Base-by-base conservation (phyloP, 2,888 invertebrate genomes). In the Scrobipalpa costella region DNA sequence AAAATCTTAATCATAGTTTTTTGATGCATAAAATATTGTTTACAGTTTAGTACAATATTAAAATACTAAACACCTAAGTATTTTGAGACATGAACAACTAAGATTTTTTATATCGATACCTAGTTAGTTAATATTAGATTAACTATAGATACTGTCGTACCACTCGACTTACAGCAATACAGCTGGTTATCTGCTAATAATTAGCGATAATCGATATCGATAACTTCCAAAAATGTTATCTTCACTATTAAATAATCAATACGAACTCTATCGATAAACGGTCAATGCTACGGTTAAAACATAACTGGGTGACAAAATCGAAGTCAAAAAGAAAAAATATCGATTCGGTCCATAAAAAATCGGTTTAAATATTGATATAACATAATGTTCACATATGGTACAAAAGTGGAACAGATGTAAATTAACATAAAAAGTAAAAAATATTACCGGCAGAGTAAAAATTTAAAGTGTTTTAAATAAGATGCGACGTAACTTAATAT, bases 181-280 rank as follows among this genome's bases (percentile, higher is more conserved):
- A 84, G 75, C 78, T 70, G 76, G 85, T 85, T 90, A 90, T 90
- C 90, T 83, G 70, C 78, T 79, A 86, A 87, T 91, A 90, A 91
- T 91, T 91, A 91, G 80, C 81, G 90, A 81, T 83, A 81, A 75
- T 76, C 75, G 80, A 88, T 90, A 75, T 76, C 75, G 80, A 88
- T 90, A 88, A 86, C 83, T 84, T 83, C 86, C 81, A 83, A 89
- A n/a, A 85, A 78, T 79, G 79, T 86, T 91, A 91, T 91, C 90
- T 78, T 67, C 77, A 75, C 76, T 88, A 87, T 91, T 90, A 86
- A 91, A 90, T 89, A 91, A 90, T 91, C 90, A 86, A 90, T 90
- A 88, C 78, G 73, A 68, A 76, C 75, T 76, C 73, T 76, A 75
- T 79, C 75, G 87, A 90, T 90, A 88, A 86, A 78, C 83, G 85